phyloP scores from a whole-genome alignment of 2,113 vertebrate genomes.

The Oryzias celebensis region DNA sequence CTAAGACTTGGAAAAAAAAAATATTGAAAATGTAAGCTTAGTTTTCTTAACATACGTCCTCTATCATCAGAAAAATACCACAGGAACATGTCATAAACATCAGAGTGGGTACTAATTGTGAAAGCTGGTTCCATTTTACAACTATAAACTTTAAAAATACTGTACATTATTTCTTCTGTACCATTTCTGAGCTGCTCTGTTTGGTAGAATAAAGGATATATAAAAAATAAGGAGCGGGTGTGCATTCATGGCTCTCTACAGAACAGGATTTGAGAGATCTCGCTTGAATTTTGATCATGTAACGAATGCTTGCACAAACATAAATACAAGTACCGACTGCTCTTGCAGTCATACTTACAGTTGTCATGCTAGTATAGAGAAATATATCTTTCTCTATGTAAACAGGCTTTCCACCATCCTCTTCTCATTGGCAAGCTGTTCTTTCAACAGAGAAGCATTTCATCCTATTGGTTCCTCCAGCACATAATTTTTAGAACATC shows the following conservation, averaged over 20 bases:
- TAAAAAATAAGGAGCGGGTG: neutral
- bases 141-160: conserved; percentile 60
- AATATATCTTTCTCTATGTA: conserved; percentile 56
- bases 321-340: conserved; percentile 6
- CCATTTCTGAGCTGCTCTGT: conserved; percentile 31
- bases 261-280: conserved; percentile 28
- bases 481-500: conserved; percentile 42
- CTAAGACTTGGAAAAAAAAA: too few relatives aligned
- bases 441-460: conserved; percentile 24
- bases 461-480: conserved; percentile 46
- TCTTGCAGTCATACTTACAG: conserved; percentile 61
- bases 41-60: too few relatives aligned
- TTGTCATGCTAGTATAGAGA: conserved; percentile 68
- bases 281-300: conserved; percentile 47
- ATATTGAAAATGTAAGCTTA: too few relatives aligned
- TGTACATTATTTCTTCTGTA: conserved; percentile 34
- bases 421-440: conserved; percentile 53
- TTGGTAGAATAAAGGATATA: neutral
- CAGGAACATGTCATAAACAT: too few relatives aligned
- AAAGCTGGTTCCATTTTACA: conserved; percentile 39
- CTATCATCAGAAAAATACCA: too few relatives aligned
- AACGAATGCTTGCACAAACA: conserved; percentile 33
- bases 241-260: conserved; percentile 8
- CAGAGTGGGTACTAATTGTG: conserved; percentile 2
- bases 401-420: conserved; percentile 39